phyloP scores from a whole-genome alignment of 2,888 invertebrate genomes.

The Synanthedon andrenaeformis region DNA sequence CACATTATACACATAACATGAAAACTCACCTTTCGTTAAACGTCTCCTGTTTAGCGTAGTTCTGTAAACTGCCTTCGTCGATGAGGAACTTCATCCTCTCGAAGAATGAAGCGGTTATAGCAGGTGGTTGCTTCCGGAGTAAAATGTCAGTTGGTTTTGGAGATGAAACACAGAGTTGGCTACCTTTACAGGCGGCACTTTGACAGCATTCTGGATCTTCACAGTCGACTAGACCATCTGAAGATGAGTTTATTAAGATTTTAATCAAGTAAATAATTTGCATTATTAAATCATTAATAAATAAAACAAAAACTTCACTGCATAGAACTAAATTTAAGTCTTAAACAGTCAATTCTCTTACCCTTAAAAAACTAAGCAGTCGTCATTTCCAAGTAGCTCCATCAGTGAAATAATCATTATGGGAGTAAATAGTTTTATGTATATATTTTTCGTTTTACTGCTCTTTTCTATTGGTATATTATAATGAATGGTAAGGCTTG shows the following conservation, averaged over 20 bases:
- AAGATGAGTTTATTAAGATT: conserved; percentile 6
- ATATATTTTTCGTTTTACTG: no score
- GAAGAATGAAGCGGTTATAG: conserved; percentile 97
- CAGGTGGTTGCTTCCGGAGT: conserved; percentile 94
- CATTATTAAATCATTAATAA: background rate
- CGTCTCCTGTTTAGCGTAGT: conserved; percentile 93
- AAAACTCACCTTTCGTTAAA: conserved; percentile 95
- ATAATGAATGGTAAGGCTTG: no score
- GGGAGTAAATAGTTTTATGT: no score
- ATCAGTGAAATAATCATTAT: no score
- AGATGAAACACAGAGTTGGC: conserved; percentile 92
- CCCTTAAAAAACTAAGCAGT: no score
- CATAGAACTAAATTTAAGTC: background rate
- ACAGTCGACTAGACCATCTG: conserved; percentile 97
- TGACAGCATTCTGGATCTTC: conserved; percentile 98
- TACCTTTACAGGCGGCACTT: conserved; percentile 83
- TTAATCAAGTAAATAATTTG: background rate
- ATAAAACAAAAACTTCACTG: background rate
- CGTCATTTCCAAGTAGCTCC: no score
- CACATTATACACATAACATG: conserved; percentile 49
- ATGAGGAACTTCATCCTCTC: conserved; percentile 98
- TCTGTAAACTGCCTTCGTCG: conserved; percentile 97
- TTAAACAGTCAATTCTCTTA: no score
- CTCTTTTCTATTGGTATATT: no score
- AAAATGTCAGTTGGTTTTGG: conserved; percentile 97